phyloP scores from a whole-genome alignment of 2,113 vertebrate species.

The Columba janthina region DNA sequence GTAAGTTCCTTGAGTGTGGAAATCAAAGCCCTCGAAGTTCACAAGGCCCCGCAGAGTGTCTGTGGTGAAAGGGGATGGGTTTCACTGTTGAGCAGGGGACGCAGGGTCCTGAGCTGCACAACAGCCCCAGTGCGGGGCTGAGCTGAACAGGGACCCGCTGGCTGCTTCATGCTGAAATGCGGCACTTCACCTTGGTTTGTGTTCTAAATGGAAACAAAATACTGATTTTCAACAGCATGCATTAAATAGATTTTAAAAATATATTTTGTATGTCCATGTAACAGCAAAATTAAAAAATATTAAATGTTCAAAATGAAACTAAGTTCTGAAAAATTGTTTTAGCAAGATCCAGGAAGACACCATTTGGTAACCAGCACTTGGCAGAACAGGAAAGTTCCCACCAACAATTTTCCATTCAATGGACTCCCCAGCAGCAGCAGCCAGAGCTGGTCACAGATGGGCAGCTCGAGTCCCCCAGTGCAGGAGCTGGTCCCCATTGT shows the following conservation, averaged over 20 bases:
- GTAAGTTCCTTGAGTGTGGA: background rate
- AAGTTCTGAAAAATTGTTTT: background rate
- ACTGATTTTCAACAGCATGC: fast-evolving
- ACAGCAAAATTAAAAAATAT: background rate
- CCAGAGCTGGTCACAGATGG: background rate
- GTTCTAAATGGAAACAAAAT: background rate
- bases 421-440: background rate
- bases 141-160: too few species aligned
- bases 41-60: background rate
- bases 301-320: background rate
- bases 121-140: background rate
- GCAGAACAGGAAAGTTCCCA: background rate
- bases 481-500: fast-evolving
- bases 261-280: fast-evolving
- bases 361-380: background rate
- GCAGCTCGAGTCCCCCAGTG: fast-evolving
- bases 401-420: background rate
- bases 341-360: background rate
- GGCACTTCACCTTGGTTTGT: background rate
- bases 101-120: background rate
- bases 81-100: background rate
- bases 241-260: background rate
- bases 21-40: background rate
- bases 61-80: background rate
- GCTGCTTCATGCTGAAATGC: background rate